Conservation (phyloP, 2,888 invertebrate species). For the Ditylenchus weischeri region DNA sequence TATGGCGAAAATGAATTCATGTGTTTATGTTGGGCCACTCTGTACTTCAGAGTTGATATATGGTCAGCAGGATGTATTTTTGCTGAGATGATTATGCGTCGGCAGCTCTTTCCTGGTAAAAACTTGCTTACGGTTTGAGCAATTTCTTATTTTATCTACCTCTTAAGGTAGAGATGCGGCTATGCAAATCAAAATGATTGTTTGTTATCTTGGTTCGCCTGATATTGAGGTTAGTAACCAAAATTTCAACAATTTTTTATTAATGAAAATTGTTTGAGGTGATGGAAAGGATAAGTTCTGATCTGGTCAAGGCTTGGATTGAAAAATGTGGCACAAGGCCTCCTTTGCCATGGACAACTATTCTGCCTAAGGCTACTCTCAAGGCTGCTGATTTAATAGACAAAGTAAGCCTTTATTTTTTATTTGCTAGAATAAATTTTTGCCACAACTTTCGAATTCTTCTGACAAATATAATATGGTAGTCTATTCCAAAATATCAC, state of each 20-base stretch:
- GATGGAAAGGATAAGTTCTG: conserved; percentile 58
- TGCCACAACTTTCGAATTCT: too few relatives aligned
- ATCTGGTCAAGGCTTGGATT: conserved; percentile 59
- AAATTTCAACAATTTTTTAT: not conserved
- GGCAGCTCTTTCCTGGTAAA: conserved; percentile 61
- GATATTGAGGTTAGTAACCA: conserved; percentile 45
- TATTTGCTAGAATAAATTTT: too few relatives aligned
- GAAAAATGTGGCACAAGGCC: conserved; percentile 44
- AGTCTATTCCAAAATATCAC: too few relatives aligned
- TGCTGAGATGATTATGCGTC: conserved; percentile 63
- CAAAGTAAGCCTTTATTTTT: conserved; percentile 31
- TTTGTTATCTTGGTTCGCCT: conserved; percentile 61
- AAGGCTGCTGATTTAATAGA: conserved; percentile 60
- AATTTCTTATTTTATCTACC: not conserved
- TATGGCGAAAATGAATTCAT: too few relatives aligned
- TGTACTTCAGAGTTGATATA: conserved; percentile 60
- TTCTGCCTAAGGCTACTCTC: conserved; percentile 60
- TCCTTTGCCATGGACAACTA: conserved; percentile 58
- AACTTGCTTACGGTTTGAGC: not conserved
- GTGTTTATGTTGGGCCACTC: too few relatives aligned
- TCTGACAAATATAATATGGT: too few relatives aligned
- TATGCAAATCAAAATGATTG: conserved; percentile 61
- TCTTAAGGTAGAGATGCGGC: conserved; percentile 28
- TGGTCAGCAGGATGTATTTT: conserved; percentile 64
- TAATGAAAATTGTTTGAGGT: conserved; percentile 31